Evolutionary conservation across 1,140 invertebrate genomes (phyloP).

Genomic region (Microplitis demolitor): DNA sequence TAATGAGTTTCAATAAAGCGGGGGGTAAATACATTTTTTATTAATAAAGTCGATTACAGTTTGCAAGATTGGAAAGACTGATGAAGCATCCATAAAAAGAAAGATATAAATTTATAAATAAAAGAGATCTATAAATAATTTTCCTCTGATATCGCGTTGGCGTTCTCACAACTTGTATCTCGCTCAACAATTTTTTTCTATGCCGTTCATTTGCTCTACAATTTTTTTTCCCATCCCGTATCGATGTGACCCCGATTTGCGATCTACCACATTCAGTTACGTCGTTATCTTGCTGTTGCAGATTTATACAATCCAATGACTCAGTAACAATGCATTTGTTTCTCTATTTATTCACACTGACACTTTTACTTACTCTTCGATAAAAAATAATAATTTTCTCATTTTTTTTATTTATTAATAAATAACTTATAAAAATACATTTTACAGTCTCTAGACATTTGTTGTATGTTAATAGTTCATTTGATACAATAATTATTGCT

Average conservation of each 20-base stretch:
- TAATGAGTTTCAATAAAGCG: too few relatives aligned
- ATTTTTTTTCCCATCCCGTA: constrained; percentile 9
- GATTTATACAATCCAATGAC: background rate
- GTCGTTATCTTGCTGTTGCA: background rate
- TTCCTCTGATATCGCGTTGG: constrained; percentile 37
- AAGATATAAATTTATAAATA: constrained; percentile 26
- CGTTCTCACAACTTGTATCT: constrained; percentile 29
- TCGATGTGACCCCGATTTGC: constrained; percentile 42
- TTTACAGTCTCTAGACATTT: too few relatives aligned
- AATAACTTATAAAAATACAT: too few relatives aligned
- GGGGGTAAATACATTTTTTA: background rate
- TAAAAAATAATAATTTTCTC: too few relatives aligned
- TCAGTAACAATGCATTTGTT: background rate
- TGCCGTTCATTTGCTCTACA: background rate
- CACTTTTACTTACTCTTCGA: too few relatives aligned
- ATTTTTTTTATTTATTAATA: too few relatives aligned
- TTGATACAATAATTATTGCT: too few relatives aligned
- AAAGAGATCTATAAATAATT: constrained; percentile 20
- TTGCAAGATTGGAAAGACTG: too few relatives aligned
- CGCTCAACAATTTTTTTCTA: background rate
- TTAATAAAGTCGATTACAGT: too few relatives aligned
- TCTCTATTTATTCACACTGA: background rate
- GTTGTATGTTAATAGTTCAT: too few relatives aligned
- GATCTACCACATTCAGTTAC: background rate
- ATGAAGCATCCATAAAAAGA: too few relatives aligned